Base-by-base conservation (phyloP, 1,140 invertebrate genomes). In the Drosophila parabipectinata region DNA sequence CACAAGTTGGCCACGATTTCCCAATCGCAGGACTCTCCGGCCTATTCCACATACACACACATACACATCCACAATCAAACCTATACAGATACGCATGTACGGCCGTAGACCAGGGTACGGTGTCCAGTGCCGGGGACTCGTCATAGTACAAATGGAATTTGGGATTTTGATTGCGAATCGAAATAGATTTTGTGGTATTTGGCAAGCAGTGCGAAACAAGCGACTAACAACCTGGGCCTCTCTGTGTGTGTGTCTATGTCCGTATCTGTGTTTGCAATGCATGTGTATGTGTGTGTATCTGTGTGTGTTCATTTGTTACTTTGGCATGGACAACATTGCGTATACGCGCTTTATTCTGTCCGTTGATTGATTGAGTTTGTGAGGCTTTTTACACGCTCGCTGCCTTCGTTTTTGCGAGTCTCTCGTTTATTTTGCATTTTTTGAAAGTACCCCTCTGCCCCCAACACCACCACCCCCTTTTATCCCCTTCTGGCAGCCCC, bases 151-250 rank as follows among this genome's bases (percentile, higher is more conserved):
- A 85, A 88, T 85, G 81, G 88, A 79, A 82, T 79, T 85, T 83
- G 60, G 78, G 80, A 91, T 90, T 91, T 91, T 90, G 87, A 90
- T 90, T 90, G 87, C 79, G 87, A 90, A 90, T 90, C 79, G 84
- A 88, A 85, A 90, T 90, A 81, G 89, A 85, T 89, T 87, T 87
- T 89, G 89, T 85, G 84, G 83, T 90, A 88, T 88, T 90, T 90
- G 78, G 74, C 79, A 90, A 83, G 88, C 88, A 90, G 79, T 81
- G 83, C 67, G 72, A 76, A 76, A 68, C 83, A 72, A 78, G 64
- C 53, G 61, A 76, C 56, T 61, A 64, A 56, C 48, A 71, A 71
- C 67, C 67, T 69, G 50, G 48, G 62, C 54, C 21, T 64, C 45
- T 51, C n/a, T 63, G 21, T 56, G 24, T 56, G 21, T 75, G 50